Conservation (phyloP, 1,140 invertebrate species). For the Trichonephila clavata region DNA sequence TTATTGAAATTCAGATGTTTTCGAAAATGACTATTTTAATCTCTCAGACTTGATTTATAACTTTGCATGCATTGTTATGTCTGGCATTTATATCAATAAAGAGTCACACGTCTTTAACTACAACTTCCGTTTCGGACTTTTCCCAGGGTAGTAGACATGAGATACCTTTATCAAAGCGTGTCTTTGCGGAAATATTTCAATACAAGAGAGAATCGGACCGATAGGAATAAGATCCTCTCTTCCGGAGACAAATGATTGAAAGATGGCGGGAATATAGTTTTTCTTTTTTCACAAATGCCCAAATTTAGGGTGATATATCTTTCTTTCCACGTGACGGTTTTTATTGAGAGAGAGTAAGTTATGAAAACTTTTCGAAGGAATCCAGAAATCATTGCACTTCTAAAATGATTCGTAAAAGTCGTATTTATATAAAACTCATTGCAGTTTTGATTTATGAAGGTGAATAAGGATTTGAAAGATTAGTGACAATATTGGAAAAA, state of each 20-base stretch:
- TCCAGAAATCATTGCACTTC: too few relatives aligned
- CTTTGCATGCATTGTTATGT: not conserved
- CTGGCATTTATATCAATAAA: not conserved
- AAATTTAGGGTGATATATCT: not conserved
- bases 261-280: not conserved
- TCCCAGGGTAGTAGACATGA: not conserved
- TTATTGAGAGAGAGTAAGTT: too few relatives aligned
- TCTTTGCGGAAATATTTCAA: not conserved
- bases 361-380: too few relatives aligned
- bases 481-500: too few relatives aligned
- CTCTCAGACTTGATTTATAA: not conserved
- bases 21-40: conserved; percentile 22
- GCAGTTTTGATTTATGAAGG: too few relatives aligned
- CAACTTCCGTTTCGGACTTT: not conserved
- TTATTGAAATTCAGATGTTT: not conserved
- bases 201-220: not conserved
- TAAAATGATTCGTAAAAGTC: too few relatives aligned
- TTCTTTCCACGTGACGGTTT: too few relatives aligned
- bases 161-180: not conserved
- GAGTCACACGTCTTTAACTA: not conserved
- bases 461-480: too few relatives aligned
- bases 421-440: too few relatives aligned
- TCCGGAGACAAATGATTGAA: not conserved
- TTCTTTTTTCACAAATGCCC: not conserved
- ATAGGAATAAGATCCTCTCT: not conserved